Conservation (phyloP, 2,113 vertebrate species). For the Entomyzon cyanotis region DNA sequence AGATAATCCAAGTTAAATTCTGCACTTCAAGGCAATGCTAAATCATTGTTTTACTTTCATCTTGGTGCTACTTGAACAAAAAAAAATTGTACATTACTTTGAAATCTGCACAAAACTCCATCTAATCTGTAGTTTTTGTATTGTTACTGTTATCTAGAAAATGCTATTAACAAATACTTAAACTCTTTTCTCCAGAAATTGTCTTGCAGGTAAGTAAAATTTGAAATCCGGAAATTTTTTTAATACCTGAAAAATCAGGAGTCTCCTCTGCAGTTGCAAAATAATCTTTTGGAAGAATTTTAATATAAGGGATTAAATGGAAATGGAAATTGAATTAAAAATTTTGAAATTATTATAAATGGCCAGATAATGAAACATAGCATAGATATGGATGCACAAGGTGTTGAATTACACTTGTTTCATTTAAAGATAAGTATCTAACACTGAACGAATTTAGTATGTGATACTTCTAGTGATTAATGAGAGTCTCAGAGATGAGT, state of each 20-base stretch:
- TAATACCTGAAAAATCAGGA: not conserved
- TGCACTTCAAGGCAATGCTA: not conserved
- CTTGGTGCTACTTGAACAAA: not conserved
- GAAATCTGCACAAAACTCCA: not conserved
- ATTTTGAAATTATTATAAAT: not conserved
- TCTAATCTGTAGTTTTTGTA: not conserved
- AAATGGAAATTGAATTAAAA: not conserved
- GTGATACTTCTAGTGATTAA: not conserved
- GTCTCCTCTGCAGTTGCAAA: not conserved
- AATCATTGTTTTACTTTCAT: not conserved
- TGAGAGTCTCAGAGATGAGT: not conserved
- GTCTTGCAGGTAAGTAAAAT: not conserved
- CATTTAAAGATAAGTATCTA: not conserved
- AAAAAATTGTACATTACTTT: not conserved
- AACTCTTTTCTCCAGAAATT: not conserved
- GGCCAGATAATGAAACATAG: not conserved
- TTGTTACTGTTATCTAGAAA: not conserved
- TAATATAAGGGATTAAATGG: not conserved
- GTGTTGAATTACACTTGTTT: not conserved
- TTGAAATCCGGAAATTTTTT: not conserved
- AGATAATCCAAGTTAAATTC: not conserved
- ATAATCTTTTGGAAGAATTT: not conserved
- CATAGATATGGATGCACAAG: not conserved
- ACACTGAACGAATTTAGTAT: not conserved
- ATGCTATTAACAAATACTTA: not conserved